Conservation (phyloP, 2,113 vertebrate genomes). For the rabbit (Oryctolagus cuniculus) region DNA sequence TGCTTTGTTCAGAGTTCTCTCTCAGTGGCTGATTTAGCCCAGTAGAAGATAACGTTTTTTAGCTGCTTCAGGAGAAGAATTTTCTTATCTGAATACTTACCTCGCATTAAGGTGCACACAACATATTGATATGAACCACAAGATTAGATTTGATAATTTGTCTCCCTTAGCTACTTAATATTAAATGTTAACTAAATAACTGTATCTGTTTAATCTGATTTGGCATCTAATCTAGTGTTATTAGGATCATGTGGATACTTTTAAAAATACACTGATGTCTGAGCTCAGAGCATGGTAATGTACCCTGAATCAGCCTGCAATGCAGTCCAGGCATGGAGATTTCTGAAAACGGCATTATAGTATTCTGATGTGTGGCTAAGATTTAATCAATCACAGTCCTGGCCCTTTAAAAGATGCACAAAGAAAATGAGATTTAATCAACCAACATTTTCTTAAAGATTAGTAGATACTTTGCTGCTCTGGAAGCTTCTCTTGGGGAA, state of each 20-base stretch:
- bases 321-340: background rate
- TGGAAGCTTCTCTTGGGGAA: background rate
- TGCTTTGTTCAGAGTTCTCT: background rate
- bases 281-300: background rate
- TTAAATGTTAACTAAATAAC: background rate
- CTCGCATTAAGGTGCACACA: background rate
- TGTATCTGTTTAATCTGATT: too few species aligned
- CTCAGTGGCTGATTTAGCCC: background rate
- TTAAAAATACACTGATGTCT: background rate
- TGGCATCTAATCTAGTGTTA: too few species aligned
- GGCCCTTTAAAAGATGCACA: background rate
- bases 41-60: background rate
- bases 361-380: background rate
- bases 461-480: background rate
- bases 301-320: background rate
- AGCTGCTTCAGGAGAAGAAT: background rate
- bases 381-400: background rate
- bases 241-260: background rate
- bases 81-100: background rate
- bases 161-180: background rate
- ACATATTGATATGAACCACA: background rate
- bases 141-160: slow-evolving; percentile 1
- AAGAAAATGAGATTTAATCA: slow-evolving; percentile 11
- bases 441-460: background rate
- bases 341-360: background rate